Evolutionary conservation across 2,797 vertebrate genomes (phyloP).

Genomic region (Anguilla marmorata): DNA sequence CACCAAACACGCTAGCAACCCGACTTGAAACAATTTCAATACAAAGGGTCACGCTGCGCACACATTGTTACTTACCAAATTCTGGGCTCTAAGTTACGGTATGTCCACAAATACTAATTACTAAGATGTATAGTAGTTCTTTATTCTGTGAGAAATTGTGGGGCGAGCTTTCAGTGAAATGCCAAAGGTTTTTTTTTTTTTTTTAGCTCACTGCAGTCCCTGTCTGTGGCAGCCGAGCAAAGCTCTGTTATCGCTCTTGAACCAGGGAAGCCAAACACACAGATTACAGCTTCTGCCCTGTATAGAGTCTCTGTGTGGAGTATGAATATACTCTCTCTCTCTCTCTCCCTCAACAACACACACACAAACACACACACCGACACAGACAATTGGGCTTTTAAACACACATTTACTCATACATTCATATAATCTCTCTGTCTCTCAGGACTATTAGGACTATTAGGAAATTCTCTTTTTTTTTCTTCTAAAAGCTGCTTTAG

Average conservation of each 20-base stretch:
- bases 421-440: not conserved
- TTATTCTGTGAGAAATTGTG: not conserved
- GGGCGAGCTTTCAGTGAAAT: not conserved
- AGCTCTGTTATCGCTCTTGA: not conserved
- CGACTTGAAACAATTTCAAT: not conserved
- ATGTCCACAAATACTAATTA: not conserved
- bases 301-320: not conserved
- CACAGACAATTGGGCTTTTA: conserved; percentile 15
- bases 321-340: not conserved
- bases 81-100: not conserved
- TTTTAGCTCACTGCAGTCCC: not conserved
- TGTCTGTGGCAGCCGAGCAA: not conserved
- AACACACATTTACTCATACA: not conserved
- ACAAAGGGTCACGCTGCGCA: not conserved
- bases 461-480: too few species aligned
- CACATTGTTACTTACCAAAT: not conserved
- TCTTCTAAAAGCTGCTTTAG: too few species aligned
- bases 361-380: not conserved
- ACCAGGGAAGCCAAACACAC: conserved; percentile 7
- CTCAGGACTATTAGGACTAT: not conserved
- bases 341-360: conserved; percentile 9
- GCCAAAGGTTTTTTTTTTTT: not conserved
- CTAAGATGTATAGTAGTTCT: not conserved
- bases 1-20: not conserved
- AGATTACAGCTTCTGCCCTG: not conserved